phyloP scores from a whole-genome alignment of 2,113 vertebrate species.

The Engystomops pustulosus region DNA sequence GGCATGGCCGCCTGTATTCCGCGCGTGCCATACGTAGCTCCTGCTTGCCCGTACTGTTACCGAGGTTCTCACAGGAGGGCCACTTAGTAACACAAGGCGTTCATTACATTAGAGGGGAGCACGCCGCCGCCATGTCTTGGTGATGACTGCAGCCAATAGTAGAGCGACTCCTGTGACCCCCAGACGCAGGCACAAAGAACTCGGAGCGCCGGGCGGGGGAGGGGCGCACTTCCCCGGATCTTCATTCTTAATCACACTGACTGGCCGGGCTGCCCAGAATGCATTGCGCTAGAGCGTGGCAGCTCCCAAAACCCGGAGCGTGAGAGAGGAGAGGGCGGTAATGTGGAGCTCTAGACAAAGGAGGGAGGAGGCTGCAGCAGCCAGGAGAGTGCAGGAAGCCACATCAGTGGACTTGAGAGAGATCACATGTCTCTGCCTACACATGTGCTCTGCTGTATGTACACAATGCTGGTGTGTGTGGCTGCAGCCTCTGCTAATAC shows the following conservation, averaged over 20 bases:
- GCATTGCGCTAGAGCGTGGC: not conserved
- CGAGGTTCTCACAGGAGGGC: not conserved
- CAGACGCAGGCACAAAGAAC: slow-evolving; percentile 45
- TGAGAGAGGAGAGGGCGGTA: not conserved
- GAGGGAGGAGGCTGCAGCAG: slow-evolving; percentile 47
- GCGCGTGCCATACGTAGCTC: not conserved
- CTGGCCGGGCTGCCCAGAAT: slow-evolving; percentile 35
- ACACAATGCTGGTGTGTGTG: slow-evolving; percentile 6
- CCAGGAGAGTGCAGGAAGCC: not conserved
- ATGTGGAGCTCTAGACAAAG: slow-evolving; percentile 40
- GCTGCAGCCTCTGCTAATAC: not conserved
- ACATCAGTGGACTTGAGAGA: not conserved
- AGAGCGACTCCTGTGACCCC: not conserved
- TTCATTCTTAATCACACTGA: slow-evolving; percentile 34
- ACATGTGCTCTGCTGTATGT: slow-evolving; percentile 6
- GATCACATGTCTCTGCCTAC: slow-evolving; percentile 22
- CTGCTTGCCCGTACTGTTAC: not conserved
- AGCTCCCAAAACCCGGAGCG: slow-evolving; percentile 20
- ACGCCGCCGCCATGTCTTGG: not conserved
- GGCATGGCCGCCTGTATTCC: not conserved
- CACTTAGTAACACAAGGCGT: not conserved
- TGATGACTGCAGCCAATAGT: not conserved
- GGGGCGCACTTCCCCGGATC: slow-evolving; percentile 38
- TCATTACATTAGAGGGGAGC: not conserved
- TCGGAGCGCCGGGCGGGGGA: slow-evolving; percentile 35